phyloP scores from a whole-genome alignment of 92 coral and sea anemone species.

The Porites rus region DNA sequence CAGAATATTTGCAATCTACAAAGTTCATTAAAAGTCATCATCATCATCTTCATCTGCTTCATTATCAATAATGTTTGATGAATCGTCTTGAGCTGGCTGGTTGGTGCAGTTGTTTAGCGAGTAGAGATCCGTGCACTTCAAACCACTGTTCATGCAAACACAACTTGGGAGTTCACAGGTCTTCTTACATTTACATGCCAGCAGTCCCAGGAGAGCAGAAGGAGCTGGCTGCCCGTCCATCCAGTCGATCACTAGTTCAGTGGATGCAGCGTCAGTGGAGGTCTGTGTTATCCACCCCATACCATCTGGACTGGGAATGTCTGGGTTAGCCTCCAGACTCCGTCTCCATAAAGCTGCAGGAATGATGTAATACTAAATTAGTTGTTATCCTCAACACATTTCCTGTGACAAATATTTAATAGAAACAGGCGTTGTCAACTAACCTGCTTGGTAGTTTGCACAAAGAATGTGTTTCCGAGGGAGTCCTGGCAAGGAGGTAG shows the following conservation, averaged over 20 bases:
- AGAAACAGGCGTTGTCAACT: not conserved
- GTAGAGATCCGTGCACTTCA: conserved; percentile 50
- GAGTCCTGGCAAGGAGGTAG: conserved; percentile 34
- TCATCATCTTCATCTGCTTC: too few species aligned
- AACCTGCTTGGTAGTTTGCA: conserved; percentile 24
- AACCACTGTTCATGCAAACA: conserved; percentile 41
- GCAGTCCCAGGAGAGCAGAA: conserved; percentile 35
- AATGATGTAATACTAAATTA: not conserved
- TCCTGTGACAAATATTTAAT: too few species aligned
- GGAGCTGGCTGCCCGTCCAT: conserved; percentile 46
- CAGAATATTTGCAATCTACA: too few species aligned
- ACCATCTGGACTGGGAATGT: conserved; percentile 23
- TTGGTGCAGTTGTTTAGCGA: too few species aligned
- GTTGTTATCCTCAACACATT: too few species aligned
- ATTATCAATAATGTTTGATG: too few species aligned
- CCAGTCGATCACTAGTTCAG: conserved; percentile 40
- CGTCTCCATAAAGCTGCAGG: conserved; percentile 26
- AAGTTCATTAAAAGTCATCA: too few species aligned
- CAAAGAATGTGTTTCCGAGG: not conserved
- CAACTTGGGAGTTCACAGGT: conserved; percentile 28
- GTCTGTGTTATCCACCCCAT: conserved; percentile 11
- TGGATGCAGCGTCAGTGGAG: not conserved
- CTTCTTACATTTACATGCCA: conserved; percentile 12
- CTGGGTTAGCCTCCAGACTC: conserved; percentile 15
- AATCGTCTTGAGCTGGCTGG: too few species aligned